Conservation (phyloP, 2,113 vertebrate species). For the Sminthopsis crassicaudata region DNA sequence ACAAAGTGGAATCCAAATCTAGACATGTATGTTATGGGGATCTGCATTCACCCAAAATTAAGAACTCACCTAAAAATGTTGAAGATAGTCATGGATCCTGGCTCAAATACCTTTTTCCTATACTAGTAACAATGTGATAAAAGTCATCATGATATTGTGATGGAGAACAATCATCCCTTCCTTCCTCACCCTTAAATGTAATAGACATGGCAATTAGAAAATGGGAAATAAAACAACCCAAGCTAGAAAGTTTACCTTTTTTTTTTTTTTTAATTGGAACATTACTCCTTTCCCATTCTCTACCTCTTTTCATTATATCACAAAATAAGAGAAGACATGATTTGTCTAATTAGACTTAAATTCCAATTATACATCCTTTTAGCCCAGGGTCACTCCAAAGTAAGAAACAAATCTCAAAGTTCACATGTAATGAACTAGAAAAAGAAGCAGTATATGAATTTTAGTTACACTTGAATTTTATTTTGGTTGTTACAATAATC, state of each 20-base stretch:
- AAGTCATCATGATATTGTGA: too few species aligned
- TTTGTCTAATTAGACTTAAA: neutral
- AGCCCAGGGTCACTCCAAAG: neutral
- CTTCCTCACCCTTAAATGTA: too few species aligned
- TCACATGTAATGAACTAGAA: neutral
- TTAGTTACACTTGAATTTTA: neutral
- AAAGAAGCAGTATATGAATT: neutral
- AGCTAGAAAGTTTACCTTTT: too few species aligned
- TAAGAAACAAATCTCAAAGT: neutral
- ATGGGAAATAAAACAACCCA: too few species aligned
- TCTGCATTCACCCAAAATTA: neutral
- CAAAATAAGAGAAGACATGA: neutral
- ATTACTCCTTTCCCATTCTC: too few species aligned
- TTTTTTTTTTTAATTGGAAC: too few species aligned
- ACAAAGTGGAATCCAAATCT: neutral
- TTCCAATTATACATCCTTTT: neutral
- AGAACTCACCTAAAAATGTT: neutral
- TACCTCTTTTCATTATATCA: neutral
- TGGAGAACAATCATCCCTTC: too few species aligned
- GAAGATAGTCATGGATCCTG: neutral
- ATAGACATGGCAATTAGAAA: too few species aligned
- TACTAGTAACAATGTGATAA: too few species aligned
- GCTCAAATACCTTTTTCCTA: neutral
- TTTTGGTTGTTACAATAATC: neutral
- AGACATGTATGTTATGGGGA: neutral